These are phyloP conservation scores for Zapornia atra DNA, from an alignment of 2,113 vertebrate species.

Conservation along the genomic window DNA sequence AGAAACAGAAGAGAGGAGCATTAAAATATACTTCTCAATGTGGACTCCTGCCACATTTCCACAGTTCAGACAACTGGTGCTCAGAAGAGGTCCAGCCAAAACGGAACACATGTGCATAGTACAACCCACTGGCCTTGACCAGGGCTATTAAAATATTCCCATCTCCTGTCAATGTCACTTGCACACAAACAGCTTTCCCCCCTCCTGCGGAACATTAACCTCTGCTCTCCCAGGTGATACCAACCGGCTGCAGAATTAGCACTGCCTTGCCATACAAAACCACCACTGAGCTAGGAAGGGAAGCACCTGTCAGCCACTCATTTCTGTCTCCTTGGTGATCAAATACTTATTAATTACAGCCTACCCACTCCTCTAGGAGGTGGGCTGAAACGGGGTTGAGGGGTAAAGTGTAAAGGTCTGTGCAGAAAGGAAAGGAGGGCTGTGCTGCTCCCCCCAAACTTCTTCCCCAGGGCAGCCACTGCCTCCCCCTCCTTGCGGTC, in stretches of 20 bases:
- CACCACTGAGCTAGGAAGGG: neutral
- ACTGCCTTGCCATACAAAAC: neutral
- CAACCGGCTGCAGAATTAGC: neutral
- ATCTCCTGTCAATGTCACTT: constrained; percentile 15
- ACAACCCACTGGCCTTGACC: constrained; percentile 36
- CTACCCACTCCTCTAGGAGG: neutral
- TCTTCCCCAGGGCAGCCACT: neutral
- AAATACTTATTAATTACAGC: neutral
- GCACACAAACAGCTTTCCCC: constrained; percentile 35
- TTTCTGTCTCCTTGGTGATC: neutral
- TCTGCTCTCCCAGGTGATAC: constrained; percentile 33
- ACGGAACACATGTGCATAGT: neutral
- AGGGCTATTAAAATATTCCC: constrained; percentile 37
- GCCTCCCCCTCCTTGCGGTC: neutral
- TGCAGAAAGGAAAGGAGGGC: neutral
- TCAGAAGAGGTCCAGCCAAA: constrained; percentile 18
- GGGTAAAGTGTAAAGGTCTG: neutral
- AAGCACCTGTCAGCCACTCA: neutral
- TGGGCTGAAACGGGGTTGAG: neutral
- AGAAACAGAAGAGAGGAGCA: neutral
- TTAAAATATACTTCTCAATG: neutral
- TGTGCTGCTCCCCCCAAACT: neutral
- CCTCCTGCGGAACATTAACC: constrained; percentile 49
- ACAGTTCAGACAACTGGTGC: neutral
- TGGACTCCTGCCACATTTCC: neutral